Base-by-base conservation (phyloP, 2,113 vertebrate species). In the Murina feae region DNA sequence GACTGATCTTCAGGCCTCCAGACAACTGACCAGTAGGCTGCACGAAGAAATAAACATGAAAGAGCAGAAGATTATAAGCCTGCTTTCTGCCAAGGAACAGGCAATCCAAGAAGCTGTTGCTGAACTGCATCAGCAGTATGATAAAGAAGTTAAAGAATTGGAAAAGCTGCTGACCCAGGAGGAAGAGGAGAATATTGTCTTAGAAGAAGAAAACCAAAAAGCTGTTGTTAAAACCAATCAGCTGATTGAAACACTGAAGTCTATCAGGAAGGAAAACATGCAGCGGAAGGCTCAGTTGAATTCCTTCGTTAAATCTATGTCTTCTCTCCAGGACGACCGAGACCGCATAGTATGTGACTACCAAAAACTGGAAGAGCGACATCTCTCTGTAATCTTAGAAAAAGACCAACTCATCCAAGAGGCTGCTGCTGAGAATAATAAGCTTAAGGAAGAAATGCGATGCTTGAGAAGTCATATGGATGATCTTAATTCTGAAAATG, bases 401-500 rank as follows among this genome's bases (percentile, higher is more conserved):
- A 99, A 99, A 97, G 99, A 99, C 51, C 97, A 97, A 47, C 97
- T 99, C 68, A 99, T 99, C 91, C 99, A 99, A 68, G 99, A 99
- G 87, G 99, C 99, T 11, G 99, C 99, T 12, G 90, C 98, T 12
- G 99, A 99, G 97, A 99, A 99, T 96, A 99, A 99, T 94, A 97
- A 98, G 79, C 97, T 99, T 71, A 99, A 99, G 96, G 99, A 99
- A 89, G 99, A 99, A 96, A 98, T 99, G 9, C 98, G 99, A 92
- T 96, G 96, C 63, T 98, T 99, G 91, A 98, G 99, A 84, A 98
- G 98, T 95, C 98, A 94, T 92, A 97, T 99, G 95, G 99, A 99
- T 35, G 99, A 99, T 97, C 98, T 99, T 76, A 98, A 99, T 76
- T 99, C 99, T 0, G 99, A 99, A 96, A 99, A 99, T 79, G 99